Conservation (phyloP, 30 jellyfish, hydroid and myxozoan genomes). For the Cassiopea andromeda region DNA sequence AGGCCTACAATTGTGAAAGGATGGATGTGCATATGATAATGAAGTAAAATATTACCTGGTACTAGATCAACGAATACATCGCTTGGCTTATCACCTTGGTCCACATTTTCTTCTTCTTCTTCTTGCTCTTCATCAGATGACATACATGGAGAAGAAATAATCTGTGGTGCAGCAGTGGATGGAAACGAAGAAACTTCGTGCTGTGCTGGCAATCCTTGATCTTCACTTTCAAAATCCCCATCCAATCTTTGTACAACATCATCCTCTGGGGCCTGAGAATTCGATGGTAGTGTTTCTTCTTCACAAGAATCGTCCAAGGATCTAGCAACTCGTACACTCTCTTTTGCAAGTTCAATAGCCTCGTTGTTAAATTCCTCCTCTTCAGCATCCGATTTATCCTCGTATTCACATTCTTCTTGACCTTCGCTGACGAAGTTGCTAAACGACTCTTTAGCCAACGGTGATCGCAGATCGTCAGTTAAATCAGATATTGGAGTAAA, state of each 20-base stretch:
- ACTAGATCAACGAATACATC: too few species aligned
- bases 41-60: too few species aligned
- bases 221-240: not conserved
- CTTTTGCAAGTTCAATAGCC: constrained; percentile 52
- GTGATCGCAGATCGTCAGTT: constrained; percentile 57
- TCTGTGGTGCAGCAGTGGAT: constrained; percentile 35
- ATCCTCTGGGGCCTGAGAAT: too few species aligned
- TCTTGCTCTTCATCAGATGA: constrained; percentile 34
- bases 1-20: too few species aligned
- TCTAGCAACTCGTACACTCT: constrained; percentile 54
- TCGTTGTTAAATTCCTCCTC: constrained; percentile 36
- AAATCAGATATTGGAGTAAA: constrained; percentile 72
- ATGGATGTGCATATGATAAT: too few species aligned
- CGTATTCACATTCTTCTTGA: constrained; percentile 8
- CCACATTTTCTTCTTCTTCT: constrained; percentile 8
- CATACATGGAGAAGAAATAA: constrained; percentile 53
- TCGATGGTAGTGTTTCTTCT: not conserved
- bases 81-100: not conserved
- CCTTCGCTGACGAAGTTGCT: not conserved
- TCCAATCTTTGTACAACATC: not conserved
- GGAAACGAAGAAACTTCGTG: not conserved
- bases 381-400: constrained; percentile 3
- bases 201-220: not conserved
- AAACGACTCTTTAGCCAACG: constrained; percentile 24
- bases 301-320: constrained; percentile 55